phyloP scores from a whole-genome alignment of 2,888 invertebrate genomes.

The Drosophila differens region DNA sequence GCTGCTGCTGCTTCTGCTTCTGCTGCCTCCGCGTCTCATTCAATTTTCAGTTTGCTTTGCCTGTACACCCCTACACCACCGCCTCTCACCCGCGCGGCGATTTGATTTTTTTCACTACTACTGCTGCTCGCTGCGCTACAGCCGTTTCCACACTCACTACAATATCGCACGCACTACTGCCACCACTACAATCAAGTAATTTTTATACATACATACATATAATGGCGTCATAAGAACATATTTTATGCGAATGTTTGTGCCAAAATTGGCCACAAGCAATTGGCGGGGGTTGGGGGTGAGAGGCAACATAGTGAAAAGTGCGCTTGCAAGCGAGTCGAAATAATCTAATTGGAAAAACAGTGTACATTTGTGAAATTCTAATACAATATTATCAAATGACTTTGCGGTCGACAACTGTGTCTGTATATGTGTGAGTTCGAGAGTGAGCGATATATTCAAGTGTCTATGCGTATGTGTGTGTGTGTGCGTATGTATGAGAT shows the following conservation, averaged over 20 bases:
- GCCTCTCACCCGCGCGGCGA: constrained; percentile 83
- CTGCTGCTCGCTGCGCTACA: constrained; percentile 70
- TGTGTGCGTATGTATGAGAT: constrained; percentile 46
- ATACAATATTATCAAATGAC: constrained; percentile 78
- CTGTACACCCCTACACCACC: constrained; percentile 80
- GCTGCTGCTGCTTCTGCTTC: constrained; percentile 67
- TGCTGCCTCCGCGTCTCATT: constrained; percentile 80
- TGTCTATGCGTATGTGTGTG: constrained; percentile 38
- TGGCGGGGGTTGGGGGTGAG: constrained; percentile 24
- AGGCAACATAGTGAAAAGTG: constrained; percentile 26
- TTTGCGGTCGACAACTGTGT: constrained; percentile 70
- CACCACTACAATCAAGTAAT: constrained; percentile 72
- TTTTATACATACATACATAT: constrained; percentile 65
- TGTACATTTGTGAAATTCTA: constrained; percentile 77
- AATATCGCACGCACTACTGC: constrained; percentile 44
- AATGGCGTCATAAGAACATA: constrained; percentile 80
- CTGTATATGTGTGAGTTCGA: constrained; percentile 20
- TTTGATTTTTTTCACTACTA: constrained; percentile 79
- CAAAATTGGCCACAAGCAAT: constrained; percentile 45
- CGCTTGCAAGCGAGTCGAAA: constrained; percentile 20
- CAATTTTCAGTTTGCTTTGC: constrained; percentile 82
- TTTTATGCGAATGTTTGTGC: constrained; percentile 65
- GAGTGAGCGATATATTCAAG: constrained; percentile 40
- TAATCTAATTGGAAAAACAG: constrained; percentile 63
- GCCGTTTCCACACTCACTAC: constrained; percentile 39